Evolutionary conservation across 2,797 vertebrate genomes (phyloP), one percentile per base, ranked within the genome.

Genomic region (Florisuga fusca): DNA sequence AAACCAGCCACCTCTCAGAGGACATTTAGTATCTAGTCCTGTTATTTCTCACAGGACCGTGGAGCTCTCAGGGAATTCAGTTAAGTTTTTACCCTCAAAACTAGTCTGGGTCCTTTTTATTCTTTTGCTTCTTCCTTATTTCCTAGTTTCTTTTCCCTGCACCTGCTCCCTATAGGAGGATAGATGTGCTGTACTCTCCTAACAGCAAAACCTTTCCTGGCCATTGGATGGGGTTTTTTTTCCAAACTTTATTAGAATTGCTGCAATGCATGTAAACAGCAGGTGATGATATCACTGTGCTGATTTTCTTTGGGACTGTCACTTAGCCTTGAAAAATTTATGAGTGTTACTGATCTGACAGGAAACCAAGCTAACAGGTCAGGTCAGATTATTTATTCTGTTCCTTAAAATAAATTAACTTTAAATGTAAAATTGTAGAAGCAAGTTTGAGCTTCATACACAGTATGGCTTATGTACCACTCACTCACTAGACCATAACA

Each of bases 331-430:
- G 69, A 73, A 90, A 90, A 87, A 82, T 76, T 3, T 76, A 10
- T 36, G 43, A 77, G 21, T 66, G 17, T 46, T 82, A 22, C 62
- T 88, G 55, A 86, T 59, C 27, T 79, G 48, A 31, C 22, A 11
- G 41, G 54, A 81, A 76, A 88, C 68, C 51, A 62, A 50, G 34
- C 66, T 2, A 1, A 51, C n/a, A 48, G 34, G 31, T 93, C 29
- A 14, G 36, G 38, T 92, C 74, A 84, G 29, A 53, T 72, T 80
- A 38, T 76, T 68, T 67, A 50, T 87, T 89, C 50, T 22, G 16
- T 81, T 82, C 25, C n/a, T 69, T 88, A 75, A 93, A 89, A 86
- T 84, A 82, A 74, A 90, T 87, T 36, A 77, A 62, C 29, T 82
- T 93, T 66, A 89, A 78, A 87, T 83, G 17, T 89, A 41, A 89